phyloP scores from a whole-genome alignment of 2,888 invertebrate species.

The Eretmocerus hayati region DNA sequence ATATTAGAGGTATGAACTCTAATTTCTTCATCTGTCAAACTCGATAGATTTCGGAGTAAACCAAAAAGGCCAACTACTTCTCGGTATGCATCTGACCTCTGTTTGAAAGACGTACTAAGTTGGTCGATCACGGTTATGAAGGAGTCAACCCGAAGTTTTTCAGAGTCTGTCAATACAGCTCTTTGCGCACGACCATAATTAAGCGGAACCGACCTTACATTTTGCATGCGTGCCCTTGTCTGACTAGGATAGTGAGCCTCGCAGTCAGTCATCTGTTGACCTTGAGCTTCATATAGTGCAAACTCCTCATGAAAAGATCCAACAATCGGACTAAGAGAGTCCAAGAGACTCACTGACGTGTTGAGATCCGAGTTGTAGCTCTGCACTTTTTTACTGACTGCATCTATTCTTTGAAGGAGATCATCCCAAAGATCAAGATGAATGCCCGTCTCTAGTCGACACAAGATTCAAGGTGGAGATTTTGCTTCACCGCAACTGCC shows the following conservation, averaged over 20 bases:
- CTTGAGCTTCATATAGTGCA: too few species aligned
- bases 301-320: conserved; percentile 7
- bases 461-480: conserved; percentile 13
- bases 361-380: conserved; percentile 7
- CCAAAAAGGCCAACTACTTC: neutral
- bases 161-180: neutral
- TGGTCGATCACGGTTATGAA: neutral
- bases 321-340: conserved; percentile 7
- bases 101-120: neutral
- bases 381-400: conserved; percentile 9
- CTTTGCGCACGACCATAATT: neutral
- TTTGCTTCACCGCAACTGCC: conserved; percentile 13
- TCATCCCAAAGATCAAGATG: conserved; percentile 17
- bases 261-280: neutral
- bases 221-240: neutral
- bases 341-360: conserved; percentile 6
- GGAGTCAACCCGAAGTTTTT: neutral
- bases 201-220: neutral
- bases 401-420: conserved; percentile 15
- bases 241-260: neutral
- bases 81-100: neutral
- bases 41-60: neutral
- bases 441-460: conserved; percentile 18
- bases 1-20: neutral
- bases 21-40: neutral